Conservation (phyloP, 2,888 invertebrate species). For the Cryptocheilus praepositus region DNA sequence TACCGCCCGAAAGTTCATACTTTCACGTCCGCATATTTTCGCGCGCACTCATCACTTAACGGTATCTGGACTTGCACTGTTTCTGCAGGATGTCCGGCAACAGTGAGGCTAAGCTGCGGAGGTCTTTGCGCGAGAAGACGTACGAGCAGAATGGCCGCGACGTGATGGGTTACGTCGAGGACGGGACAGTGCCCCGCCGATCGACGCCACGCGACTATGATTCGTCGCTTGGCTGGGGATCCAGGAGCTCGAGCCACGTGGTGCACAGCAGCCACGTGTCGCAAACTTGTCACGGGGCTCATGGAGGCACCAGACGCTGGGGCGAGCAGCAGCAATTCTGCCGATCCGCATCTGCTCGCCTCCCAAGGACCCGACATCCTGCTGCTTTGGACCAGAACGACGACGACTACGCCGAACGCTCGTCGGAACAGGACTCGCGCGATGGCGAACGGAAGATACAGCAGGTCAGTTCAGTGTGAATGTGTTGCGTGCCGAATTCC, state of each 20-base stretch:
- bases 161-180: slow-evolving; percentile 53
- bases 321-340: slow-evolving; percentile 80
- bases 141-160: slow-evolving; percentile 57
- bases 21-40: too few relatives aligned
- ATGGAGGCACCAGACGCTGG: slow-evolving; percentile 56
- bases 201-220: slow-evolving; percentile 62
- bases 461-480: slow-evolving; percentile 75
- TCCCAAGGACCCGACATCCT: slow-evolving; percentile 78
- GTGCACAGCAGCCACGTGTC: slow-evolving; percentile 39
- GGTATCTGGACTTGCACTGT: too few relatives aligned
- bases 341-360: slow-evolving; percentile 88
- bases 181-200: slow-evolving; percentile 56
- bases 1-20: too few relatives aligned
- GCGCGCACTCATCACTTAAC: too few relatives aligned
- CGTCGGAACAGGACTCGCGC: slow-evolving; percentile 71
- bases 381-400: slow-evolving; percentile 74
- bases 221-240: slow-evolving; percentile 50
- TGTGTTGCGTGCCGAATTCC: too few relatives aligned
- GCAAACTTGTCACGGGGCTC: slow-evolving; percentile 52
- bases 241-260: slow-evolving; percentile 43
- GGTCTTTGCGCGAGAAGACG: slow-evolving; percentile 64
- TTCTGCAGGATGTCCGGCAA: slow-evolving; percentile 14
- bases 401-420: slow-evolving; percentile 72
- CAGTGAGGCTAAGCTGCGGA: slow-evolving; percentile 62
- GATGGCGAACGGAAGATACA: slow-evolving; percentile 87